phyloP scores from a whole-genome alignment of 2,113 vertebrate genomes.

The Corvus cornix region DNA sequence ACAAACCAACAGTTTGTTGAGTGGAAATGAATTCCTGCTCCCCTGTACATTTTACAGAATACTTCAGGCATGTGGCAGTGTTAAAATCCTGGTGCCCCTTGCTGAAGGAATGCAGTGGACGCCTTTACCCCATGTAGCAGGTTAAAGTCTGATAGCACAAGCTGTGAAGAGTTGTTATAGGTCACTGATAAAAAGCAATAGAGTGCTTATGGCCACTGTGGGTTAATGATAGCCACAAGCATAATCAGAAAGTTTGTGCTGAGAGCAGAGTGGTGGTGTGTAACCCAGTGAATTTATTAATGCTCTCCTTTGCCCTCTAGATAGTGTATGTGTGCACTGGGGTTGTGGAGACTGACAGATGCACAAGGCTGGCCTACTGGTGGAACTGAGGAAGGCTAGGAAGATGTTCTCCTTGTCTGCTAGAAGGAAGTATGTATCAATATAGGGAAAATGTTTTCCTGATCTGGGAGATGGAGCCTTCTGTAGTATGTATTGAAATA shows the following conservation, averaged over 20 bases:
- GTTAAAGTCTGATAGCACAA: background rate
- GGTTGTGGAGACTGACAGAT: background rate
- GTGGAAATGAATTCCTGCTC: background rate
- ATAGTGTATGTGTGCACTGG: background rate
- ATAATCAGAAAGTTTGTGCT: background rate
- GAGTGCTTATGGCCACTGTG: background rate
- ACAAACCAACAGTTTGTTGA: background rate
- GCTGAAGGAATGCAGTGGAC: background rate
- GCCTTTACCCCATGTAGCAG: background rate
- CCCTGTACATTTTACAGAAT: background rate
- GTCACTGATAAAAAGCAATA: conserved; percentile 20
- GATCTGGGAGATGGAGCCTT: background rate
- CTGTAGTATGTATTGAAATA: background rate
- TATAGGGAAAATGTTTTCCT: background rate
- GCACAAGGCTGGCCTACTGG: background rate
- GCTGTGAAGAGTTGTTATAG: background rate
- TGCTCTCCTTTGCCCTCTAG: conserved; percentile 8
- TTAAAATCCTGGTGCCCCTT: background rate
- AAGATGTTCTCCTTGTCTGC: background rate
- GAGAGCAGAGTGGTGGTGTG: background rate
- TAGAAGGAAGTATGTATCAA: background rate
- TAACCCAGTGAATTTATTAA: background rate
- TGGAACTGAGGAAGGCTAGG: background rate
- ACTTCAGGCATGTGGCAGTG: background rate
- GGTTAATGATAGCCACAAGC: conserved; percentile 13